Evolutionary conservation across 1,140 invertebrate species (phyloP), one percentile per base, ranked within the genome.

Genomic region (Drosophila sp.): DNA sequence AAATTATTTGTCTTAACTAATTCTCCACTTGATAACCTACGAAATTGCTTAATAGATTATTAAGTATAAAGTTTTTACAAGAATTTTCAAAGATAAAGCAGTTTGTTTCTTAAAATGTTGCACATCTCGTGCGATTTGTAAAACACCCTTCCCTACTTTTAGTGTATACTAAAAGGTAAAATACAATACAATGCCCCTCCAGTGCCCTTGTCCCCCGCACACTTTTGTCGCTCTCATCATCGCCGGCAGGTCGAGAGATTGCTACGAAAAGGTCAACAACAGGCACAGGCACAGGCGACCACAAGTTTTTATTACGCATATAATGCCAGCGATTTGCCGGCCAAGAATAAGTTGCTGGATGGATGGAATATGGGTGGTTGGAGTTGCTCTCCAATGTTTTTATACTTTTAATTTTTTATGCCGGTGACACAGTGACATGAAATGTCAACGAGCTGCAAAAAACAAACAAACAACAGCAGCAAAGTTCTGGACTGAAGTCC

Each of bases 391-490:
- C 75, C 82, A 87, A 82, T 75, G 86, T 82, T 83, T 87, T 86
- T 87, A 86, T 86, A 86, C 79, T 71, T 86, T 86, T 87, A 86
- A 86, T 86, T 86, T 86, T 86, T 86, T 79, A 86, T 86, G 83
- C 72, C 83, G 72, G 69, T 87, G 83, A 86, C 83, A 82, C 83
- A 86, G 83, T 86, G 82, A 86, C 82, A 86, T 86, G 75, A 86
- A 86, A 86, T 86, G 83, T 86, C 83, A 86, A 86, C 82, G 82
- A 86, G 82, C 83, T 86, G 76, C 75, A 86, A 86, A 87, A 87
- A 72, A n/a, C n/a, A n/a, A 17, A 17, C 79, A 86, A 86, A 87
- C 79, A 87, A 68, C 63, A 69, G 70, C 54, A 61, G 54, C 11
- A 40, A 68, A 66, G 60, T 66, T 66, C 80, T 66, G 72, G 66